These are phyloP conservation scores for Acanthosepion pharaonis DNA, from an alignment of 2,888 invertebrate species.

Conservation along the genomic window DNA sequence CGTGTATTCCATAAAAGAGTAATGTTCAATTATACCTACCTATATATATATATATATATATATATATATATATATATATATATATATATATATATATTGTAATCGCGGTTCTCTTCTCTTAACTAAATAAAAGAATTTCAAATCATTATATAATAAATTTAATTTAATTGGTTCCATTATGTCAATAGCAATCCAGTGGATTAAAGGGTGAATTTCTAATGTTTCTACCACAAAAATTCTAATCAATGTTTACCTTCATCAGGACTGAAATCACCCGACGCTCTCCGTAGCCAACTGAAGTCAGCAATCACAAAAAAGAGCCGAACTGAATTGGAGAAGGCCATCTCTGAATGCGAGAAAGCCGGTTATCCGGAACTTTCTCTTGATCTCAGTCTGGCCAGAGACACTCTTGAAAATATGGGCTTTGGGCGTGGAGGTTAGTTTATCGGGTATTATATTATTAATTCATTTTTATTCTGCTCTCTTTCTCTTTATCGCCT, in stretches of 20 bases:
- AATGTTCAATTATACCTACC: too few relatives aligned
- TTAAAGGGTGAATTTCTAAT: not conserved
- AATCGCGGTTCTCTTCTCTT: too few relatives aligned
- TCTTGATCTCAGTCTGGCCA: not conserved
- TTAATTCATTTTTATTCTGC: not conserved
- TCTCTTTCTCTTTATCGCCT: not conserved
- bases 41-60: too few relatives aligned
- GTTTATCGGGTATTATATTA: not conserved
- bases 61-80: too few relatives aligned
- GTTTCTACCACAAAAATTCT: not conserved
- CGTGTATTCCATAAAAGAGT: too few relatives aligned
- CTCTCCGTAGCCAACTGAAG: not conserved
- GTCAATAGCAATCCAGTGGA: not conserved
- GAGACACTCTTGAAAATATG: slow-evolving; percentile 5
- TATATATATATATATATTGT: too few relatives aligned
- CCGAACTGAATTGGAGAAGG: not conserved
- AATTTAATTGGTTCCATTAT: too few relatives aligned
- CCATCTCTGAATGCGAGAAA: slow-evolving; percentile 1
- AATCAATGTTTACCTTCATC: not conserved
- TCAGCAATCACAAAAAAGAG: not conserved
- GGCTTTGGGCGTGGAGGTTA: slow-evolving; percentile 36
- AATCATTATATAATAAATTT: too few relatives aligned
- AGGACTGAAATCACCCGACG: not conserved
- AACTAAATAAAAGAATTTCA: too few relatives aligned
- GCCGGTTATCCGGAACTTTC: slow-evolving; percentile 23